These are phyloP conservation scores for Pachyuromys duprasi DNA, from an alignment of 2,797 vertebrate genomes.

Conservation along the genomic window DNA sequence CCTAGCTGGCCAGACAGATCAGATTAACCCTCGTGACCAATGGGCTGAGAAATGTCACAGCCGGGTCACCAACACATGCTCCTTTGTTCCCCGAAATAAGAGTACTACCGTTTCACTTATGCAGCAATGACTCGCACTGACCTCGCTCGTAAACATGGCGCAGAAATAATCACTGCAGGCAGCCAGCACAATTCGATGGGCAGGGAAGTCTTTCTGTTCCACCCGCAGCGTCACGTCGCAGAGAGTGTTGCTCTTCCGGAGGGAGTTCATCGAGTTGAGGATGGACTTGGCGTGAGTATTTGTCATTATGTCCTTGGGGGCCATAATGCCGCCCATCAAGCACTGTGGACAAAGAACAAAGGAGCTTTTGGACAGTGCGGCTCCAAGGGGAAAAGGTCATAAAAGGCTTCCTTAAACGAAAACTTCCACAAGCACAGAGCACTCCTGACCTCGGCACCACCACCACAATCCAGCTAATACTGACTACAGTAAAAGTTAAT, in stretches of 20 bases:
- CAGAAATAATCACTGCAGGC: slow-evolving; percentile 99
- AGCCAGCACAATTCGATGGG: slow-evolving; percentile 97
- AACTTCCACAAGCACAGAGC: background rate
- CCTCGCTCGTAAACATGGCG: slow-evolving; percentile 99
- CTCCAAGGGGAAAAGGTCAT: background rate
- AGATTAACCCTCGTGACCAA: background rate
- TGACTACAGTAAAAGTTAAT: background rate
- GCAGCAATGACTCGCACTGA: slow-evolving; percentile 80
- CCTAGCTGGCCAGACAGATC: background rate
- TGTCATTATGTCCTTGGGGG: slow-evolving; percentile 99
- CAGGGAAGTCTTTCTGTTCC: slow-evolving; percentile 96
- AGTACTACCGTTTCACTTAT: background rate
- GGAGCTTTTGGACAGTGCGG: slow-evolving; percentile 39
- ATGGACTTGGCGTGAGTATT: slow-evolving; percentile 99
- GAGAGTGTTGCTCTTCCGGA: slow-evolving; percentile 97
- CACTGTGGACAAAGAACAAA: slow-evolving; percentile 44
- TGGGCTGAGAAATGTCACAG: background rate
- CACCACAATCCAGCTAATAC: background rate
- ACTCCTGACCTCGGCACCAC: background rate
- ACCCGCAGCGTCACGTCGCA: slow-evolving; percentile 98
- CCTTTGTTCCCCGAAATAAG: background rate
- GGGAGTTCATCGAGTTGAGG: slow-evolving; percentile 98
- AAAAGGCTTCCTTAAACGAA: background rate
- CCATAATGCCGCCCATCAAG: slow-evolving; percentile 89
- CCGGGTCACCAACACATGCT: background rate